Evolutionary conservation across 2,797 vertebrate genomes (phyloP).

Genomic region (Lutjanus argentimaculatus): DNA sequence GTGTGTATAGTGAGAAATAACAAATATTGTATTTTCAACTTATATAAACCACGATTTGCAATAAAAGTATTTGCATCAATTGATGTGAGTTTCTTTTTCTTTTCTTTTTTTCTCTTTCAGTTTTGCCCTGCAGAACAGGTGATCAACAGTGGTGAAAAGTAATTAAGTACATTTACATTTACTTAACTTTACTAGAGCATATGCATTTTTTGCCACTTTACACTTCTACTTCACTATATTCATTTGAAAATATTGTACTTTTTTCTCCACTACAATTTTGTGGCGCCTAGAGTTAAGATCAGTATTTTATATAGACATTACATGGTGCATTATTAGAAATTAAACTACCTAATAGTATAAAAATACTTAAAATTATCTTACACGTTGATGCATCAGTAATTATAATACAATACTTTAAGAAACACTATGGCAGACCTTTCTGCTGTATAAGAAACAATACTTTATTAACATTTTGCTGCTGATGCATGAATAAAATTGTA

Average conservation of each 20-base stretch:
- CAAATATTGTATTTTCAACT: constrained; percentile 31
- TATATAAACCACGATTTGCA: constrained; percentile 36
- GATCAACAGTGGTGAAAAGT: not conserved
- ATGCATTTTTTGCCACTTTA: not conserved
- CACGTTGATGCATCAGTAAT: not conserved
- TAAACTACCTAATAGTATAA: not conserved
- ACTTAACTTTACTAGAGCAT: not conserved
- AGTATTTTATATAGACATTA: not conserved
- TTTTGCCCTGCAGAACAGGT: no score
- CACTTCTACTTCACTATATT: not conserved
- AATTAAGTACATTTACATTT: not conserved
- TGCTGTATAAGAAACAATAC: no score
- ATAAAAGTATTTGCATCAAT: constrained; percentile 42
- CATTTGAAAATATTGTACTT: not conserved
- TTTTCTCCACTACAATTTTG: not conserved
- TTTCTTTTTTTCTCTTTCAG: no score
- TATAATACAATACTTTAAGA: not conserved
- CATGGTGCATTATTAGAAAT: not conserved
- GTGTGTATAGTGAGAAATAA: constrained; percentile 37
- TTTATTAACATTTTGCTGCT: no score
- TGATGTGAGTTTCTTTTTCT: not conserved
- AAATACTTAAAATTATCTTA: not conserved
- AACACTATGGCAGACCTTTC: not conserved
- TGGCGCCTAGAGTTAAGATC: not conserved
- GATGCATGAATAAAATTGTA: no score